Conservation (phyloP, 2,888 invertebrate genomes). For the Lycaena phlaeas region DNA sequence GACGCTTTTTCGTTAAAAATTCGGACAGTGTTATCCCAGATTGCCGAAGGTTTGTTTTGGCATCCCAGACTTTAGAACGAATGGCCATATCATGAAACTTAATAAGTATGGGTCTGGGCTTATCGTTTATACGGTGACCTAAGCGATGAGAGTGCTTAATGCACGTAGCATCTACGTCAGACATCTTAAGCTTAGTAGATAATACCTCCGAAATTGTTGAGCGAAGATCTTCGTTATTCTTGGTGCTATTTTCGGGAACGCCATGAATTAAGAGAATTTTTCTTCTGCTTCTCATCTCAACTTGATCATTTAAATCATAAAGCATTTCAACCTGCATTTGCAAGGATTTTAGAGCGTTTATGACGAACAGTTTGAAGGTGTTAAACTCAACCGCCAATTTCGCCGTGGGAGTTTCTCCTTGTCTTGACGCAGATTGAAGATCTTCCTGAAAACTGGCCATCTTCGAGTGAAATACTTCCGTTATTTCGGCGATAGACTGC, state of each 20-base stretch:
- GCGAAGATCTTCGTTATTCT: too few species aligned
- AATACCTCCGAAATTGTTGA: not conserved
- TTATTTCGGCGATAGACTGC: too few species aligned
- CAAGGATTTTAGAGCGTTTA: constrained; percentile 6
- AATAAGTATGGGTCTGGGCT: constrained; percentile 6
- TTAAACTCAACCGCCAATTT: too few species aligned
- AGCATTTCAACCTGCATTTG: constrained; percentile 13
- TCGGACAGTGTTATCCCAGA: constrained; percentile 13
- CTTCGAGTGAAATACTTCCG: too few species aligned
- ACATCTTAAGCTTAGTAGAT: not conserved
- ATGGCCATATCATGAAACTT: not conserved
- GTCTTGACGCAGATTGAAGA: too few species aligned
- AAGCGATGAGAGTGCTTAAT: not conserved
- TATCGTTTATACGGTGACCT: not conserved
- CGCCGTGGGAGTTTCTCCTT: too few species aligned
- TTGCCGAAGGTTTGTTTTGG: constrained; percentile 10
- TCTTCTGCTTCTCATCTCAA: constrained; percentile 13
- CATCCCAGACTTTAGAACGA: constrained; percentile 8
- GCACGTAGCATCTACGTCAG: not conserved
- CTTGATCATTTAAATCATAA: constrained; percentile 5
- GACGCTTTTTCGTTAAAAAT: constrained; percentile 11
- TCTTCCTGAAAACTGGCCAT: too few species aligned
- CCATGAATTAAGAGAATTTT: constrained; percentile 16
- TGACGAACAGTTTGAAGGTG: constrained; percentile 7
- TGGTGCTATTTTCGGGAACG: constrained; percentile 11